A percentile compares a stretch with the other conserved stretches of the same genome.
Evolutionary conservation across 2,113 vertebrate species (phyloP).

Genomic region (Poecilia latipinna): DNA sequence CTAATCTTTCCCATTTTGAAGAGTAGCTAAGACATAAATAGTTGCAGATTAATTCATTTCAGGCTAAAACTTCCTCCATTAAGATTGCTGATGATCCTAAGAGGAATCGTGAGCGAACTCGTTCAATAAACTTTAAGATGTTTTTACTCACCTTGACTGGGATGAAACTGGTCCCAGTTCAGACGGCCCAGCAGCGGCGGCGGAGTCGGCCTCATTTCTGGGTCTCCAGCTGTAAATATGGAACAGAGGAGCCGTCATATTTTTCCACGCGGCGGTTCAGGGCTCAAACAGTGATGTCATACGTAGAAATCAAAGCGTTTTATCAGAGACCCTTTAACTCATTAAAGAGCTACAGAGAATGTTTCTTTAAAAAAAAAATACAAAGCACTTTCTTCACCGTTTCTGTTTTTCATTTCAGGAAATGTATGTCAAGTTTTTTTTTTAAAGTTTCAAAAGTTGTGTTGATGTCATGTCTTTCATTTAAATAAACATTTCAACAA

Average conservation of each 20-base stretch:
- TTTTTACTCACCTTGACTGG: slow-evolving; percentile 1
- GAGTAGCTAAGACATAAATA: no score
- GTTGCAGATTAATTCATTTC: neutral
- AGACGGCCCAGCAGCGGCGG: neutral
- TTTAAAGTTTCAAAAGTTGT: slow-evolving; percentile 52
- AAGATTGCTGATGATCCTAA: neutral
- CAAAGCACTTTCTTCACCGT: slow-evolving; percentile 70
- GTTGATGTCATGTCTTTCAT: slow-evolving; percentile 64
- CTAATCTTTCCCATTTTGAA: neutral
- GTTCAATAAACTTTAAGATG: neutral
- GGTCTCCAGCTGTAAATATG: slow-evolving; percentile 59
- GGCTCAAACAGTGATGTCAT: slow-evolving; percentile 59
- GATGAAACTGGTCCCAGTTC: slow-evolving; percentile 21
- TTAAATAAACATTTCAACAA: slow-evolving; percentile 70
- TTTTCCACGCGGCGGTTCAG: slow-evolving; percentile 60
- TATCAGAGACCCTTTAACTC: slow-evolving; percentile 47
- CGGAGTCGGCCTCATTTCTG: neutral
- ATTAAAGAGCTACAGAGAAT: slow-evolving; percentile 21
- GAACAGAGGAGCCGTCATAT: slow-evolving; percentile 49
- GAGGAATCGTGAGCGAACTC: neutral
- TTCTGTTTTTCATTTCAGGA: slow-evolving; percentile 47
- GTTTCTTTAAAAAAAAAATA: slow-evolving; percentile 17
- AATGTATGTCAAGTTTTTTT: slow-evolving; percentile 35
- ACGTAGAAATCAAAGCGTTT: slow-evolving; percentile 18
- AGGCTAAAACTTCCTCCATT: neutral